These are phyloP conservation scores for Hydractinia symbiolongicarpus DNA, from an alignment of 30 jellyfish, hydroid and myxozoan species.

Conservation along the genomic window DNA sequence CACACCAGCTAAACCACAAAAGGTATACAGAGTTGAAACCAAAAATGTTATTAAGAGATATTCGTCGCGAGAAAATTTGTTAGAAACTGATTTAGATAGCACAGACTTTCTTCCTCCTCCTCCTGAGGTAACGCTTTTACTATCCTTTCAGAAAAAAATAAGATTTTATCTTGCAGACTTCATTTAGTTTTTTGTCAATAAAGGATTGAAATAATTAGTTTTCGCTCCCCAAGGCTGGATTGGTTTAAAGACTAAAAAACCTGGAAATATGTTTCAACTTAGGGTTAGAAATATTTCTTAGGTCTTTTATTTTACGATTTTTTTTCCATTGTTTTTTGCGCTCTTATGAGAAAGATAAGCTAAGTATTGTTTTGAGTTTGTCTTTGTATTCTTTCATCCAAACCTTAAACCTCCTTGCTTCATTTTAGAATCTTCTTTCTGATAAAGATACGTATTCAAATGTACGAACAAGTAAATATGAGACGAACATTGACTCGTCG, in stretches of 20 bases:
- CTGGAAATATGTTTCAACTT: too few relatives aligned
- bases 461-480: not conserved
- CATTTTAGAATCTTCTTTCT: slow-evolving; percentile 11
- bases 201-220: too few relatives aligned
- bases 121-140: slow-evolving; percentile 65
- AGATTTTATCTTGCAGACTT: not conserved
- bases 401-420: not conserved
- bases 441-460: not conserved
- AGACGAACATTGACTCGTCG: slow-evolving; percentile 14
- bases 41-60: not conserved
- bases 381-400: too few relatives aligned
- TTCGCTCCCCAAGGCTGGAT: too few relatives aligned
- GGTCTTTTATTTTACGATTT: too few relatives aligned
- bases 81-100: slow-evolving; percentile 40
- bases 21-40: not conserved
- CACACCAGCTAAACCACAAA: not conserved
- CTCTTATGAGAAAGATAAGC: too few relatives aligned
- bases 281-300: too few relatives aligned
- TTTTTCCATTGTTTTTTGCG: too few relatives aligned
- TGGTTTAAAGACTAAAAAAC: too few relatives aligned
- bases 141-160: not conserved
- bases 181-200: not conserved
- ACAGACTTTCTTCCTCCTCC: slow-evolving; percentile 88
- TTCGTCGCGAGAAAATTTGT: not conserved
- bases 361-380: too few relatives aligned